Evolutionary conservation across 1,140 invertebrate species (phyloP).

Genomic region (Penaeus vannamei): DNA sequence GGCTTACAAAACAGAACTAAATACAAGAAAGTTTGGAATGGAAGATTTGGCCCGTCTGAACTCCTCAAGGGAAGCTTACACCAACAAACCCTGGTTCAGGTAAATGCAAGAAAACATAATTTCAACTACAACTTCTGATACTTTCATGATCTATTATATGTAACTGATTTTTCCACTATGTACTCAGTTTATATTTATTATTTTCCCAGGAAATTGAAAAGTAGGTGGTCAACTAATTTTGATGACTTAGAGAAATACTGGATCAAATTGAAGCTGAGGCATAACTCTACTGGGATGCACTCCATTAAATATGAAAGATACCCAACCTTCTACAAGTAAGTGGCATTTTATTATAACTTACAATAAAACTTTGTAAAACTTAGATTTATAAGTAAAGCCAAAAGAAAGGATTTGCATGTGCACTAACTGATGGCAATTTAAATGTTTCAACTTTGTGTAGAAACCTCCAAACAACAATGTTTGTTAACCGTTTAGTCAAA

Average conservation of each 20-base stretch:
- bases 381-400: too few species aligned
- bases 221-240: conserved; percentile 94
- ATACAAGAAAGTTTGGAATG: conserved; percentile 87
- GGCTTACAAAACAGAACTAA: conserved; percentile 89
- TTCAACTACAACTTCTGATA: not conserved
- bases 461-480: too few species aligned
- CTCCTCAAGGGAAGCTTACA: conserved; percentile 68
- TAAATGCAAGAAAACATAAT: conserved; percentile 39
- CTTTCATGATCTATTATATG: not conserved
- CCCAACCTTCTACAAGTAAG: conserved; percentile 86
- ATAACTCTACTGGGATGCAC: conserved; percentile 87
- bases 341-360: conserved; percentile 29
- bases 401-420: too few species aligned
- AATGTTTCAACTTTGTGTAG: too few species aligned
- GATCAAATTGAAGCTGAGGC: conserved; percentile 92
- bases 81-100: conserved; percentile 70
- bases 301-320: conserved; percentile 90
- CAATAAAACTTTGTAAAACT: too few species aligned
- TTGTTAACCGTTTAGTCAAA: too few species aligned
- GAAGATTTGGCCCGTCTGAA: conserved; percentile 83
- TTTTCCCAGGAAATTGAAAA: conserved; percentile 84
- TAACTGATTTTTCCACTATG: not conserved
- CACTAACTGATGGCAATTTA: too few species aligned
- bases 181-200: conserved; percentile 39
- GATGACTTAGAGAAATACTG: conserved; percentile 92